Evolutionary conservation across 2,113 vertebrate genomes (phyloP).

Genomic region (Pteruthius melanotis): DNA sequence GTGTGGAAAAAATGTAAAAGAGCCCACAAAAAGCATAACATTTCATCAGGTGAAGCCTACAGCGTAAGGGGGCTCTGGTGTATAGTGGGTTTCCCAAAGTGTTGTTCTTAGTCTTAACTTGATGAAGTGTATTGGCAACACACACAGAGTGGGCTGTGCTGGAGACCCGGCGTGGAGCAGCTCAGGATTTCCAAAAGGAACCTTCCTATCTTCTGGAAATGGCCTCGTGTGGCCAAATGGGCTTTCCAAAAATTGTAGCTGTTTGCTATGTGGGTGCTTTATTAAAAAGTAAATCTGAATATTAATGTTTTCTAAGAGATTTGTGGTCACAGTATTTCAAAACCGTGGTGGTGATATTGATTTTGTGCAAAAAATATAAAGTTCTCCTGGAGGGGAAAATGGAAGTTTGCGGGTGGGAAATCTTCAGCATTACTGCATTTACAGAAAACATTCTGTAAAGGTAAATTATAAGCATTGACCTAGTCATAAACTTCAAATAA

Average conservation of each 20-base stretch:
- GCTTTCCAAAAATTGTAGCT: not conserved
- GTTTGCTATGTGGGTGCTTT: not conserved
- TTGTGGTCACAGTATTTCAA: not conserved
- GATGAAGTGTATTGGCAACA: conserved; percentile 53
- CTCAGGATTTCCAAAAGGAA: not conserved
- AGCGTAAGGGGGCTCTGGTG: conserved; percentile 52
- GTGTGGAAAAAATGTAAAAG: conserved; percentile 36
- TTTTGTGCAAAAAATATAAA: not conserved
- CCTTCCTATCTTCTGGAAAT: conserved; percentile 2
- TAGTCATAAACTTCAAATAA: not conserved
- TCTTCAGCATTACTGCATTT: not conserved
- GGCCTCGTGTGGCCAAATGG: not conserved
- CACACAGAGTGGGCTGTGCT: not conserved
- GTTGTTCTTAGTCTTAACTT: conserved; percentile 49
- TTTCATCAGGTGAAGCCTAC: conserved; percentile 45
- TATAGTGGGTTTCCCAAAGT: conserved; percentile 54
- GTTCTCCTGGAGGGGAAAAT: not conserved
- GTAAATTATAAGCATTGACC: not conserved
- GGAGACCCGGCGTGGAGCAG: not conserved
- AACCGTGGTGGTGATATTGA: not conserved
- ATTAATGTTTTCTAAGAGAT: not conserved
- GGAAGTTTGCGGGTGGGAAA: not conserved
- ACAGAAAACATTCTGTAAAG: not conserved
- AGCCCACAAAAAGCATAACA: not conserved
- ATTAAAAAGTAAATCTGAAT: not conserved